Conservation (phyloP, 2,113 vertebrate genomes). For the Hippocampus guttulatus region DNA sequence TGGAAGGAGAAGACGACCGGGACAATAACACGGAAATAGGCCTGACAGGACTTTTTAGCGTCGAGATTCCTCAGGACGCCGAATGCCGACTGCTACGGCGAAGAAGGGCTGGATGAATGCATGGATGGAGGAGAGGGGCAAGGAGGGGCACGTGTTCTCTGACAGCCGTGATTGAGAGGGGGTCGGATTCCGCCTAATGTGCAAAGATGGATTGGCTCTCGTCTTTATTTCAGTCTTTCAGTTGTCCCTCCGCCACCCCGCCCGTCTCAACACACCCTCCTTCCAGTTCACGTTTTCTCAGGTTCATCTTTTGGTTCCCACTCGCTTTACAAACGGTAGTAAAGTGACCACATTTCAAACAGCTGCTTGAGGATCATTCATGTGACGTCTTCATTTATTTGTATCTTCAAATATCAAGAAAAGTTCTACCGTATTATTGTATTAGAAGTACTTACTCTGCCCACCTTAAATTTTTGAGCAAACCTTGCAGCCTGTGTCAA, state of each 20-base stretch:
- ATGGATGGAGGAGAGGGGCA: slow-evolving; percentile 57
- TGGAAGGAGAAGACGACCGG: slow-evolving; percentile 48
- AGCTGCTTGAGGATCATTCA: too few species aligned
- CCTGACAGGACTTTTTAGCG: slow-evolving; percentile 99
- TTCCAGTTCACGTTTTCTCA: slow-evolving; percentile 7
- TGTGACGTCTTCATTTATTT: too few species aligned
- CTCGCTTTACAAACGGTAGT: background rate
- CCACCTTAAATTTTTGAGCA: too few species aligned
- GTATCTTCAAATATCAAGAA: too few species aligned
- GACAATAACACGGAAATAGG: slow-evolving; percentile 98
- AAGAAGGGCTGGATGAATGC: slow-evolving; percentile 45
- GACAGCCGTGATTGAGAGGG: slow-evolving; percentile 73
- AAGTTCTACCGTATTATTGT: too few species aligned
- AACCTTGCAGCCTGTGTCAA: too few species aligned
- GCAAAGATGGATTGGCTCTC: slow-evolving; percentile 90
- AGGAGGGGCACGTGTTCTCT: slow-evolving; percentile 64
- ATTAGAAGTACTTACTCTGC: too few species aligned
- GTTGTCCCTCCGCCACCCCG: slow-evolving; percentile 25
- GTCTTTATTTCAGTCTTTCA: slow-evolving; percentile 66
- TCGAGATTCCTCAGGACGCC: slow-evolving; percentile 88
- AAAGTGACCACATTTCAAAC: too few species aligned
- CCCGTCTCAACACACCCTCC: slow-evolving; percentile 10
- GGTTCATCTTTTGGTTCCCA: background rate
- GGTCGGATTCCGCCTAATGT: slow-evolving; percentile 76
- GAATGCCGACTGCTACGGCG: slow-evolving; percentile 79